Base-by-base conservation (phyloP, 23 tunicate species). In the Halocynthia aurantium region DNA sequence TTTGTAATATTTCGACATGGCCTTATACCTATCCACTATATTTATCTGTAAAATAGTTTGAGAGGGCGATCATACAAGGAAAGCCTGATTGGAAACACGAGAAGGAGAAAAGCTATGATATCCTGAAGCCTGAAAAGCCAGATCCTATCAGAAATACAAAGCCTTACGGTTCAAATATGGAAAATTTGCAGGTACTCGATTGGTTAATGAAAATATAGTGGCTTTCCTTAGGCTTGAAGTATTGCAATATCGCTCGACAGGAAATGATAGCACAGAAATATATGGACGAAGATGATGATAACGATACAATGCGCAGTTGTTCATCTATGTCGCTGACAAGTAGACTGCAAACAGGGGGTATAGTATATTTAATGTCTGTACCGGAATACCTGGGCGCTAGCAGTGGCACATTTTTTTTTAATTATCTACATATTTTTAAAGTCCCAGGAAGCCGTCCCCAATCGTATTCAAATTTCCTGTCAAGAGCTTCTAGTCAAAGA, bases 131-230 rank as follows among this genome's bases (percentile, higher is more conserved):
- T 15, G 87, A 87, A 55, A 87, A 87, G 65, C 93, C 93, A 57
- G 57, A 78, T 53, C 87, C 52, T 56, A 62, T 84, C 49, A 76
- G 93, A 58, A 69, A 83, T 63, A 87, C 93, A 63, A 87, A 87
- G 20, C 93, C 93, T 8, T 87, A 87, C 77, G 93, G 93, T 15
- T 74, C 93, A 10, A 69, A 53, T 20, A 82, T 87, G 93, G 93
- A 87, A 77, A 82, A 77, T 51, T 70, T 61, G 58, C 93, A 87
- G 54, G 93, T 87, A 12, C 50, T 17, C 50, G 4, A 20, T 12
- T 69, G 64, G 17, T 60, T 60, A 60, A 60, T 60, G 17, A 2
- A 60, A 60, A 15, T 60, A n/a, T 60, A 60, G 17, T 60, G 17
- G 2, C n/a, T 15, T 60, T 60, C 18, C n/a, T 60, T 15, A 60